Conservation (phyloP, 2,888 invertebrate species). For the Apodemia hepburni region DNA sequence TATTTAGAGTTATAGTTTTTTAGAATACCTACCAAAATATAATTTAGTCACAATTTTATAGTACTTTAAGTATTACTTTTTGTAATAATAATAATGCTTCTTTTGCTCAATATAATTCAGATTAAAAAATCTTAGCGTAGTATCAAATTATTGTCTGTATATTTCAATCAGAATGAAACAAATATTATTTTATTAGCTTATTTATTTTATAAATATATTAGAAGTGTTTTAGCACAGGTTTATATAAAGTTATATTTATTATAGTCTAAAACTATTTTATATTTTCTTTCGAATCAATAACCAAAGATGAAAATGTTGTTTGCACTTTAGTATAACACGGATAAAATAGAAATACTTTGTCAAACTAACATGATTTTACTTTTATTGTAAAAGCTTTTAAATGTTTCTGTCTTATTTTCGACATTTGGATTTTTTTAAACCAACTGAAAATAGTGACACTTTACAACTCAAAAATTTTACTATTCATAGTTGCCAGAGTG, state of each 20-base stretch:
- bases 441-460: too few species aligned
- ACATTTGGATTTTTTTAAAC: too few species aligned
- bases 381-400: neutral
- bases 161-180: neutral
- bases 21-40: conserved; percentile 1
- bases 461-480: too few species aligned
- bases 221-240: too few species aligned
- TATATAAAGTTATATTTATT: too few species aligned
- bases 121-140: neutral
- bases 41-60: conserved; percentile 4
- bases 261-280: neutral
- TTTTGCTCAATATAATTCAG: neutral
- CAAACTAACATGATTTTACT: neutral
- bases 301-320: neutral
- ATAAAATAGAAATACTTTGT: neutral
- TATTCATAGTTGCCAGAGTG: too few species aligned
- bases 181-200: neutral
- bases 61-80: neutral
- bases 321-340: neutral
- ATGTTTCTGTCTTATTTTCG: neutral
- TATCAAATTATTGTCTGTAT: neutral
- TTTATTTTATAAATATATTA: neutral
- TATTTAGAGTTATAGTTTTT: neutral
- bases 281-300: neutral
- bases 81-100: conserved; percentile 1